Evolutionary conservation across 2,888 invertebrate genomes (phyloP).

Genomic region (Diaphora mendica): DNA sequence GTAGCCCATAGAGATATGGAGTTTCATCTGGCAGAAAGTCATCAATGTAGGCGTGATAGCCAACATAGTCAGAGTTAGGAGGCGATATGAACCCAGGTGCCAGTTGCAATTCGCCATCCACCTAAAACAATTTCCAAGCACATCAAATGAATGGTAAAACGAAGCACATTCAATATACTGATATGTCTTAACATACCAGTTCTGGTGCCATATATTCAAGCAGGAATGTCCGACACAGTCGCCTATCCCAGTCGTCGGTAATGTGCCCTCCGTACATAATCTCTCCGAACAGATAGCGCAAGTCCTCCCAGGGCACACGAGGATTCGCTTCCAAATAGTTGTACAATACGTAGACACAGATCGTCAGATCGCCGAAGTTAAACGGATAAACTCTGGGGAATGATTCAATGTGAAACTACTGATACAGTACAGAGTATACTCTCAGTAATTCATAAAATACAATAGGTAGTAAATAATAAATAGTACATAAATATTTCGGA

Average conservation of each 20-base stretch:
- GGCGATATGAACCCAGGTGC: conserved; percentile 95
- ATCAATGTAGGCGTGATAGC: conserved; percentile 96
- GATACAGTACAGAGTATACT: neutral
- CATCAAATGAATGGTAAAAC: neutral
- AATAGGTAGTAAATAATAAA: no score
- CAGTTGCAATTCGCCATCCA: conserved; percentile 93
- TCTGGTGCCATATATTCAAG: conserved; percentile 95
- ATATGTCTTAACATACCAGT: no score
- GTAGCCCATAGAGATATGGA: conserved; percentile 95
- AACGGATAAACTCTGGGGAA: conserved; percentile 89
- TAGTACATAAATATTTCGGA: no score
- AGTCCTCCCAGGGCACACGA: conserved; percentile 97
- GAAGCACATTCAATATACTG: neutral
- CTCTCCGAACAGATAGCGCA: conserved; percentile 97
- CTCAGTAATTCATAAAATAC: no score
- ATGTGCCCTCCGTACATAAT: conserved; percentile 99
- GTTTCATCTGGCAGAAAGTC: conserved; percentile 95
- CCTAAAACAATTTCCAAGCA: conserved; percentile 64
- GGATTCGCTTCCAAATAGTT: conserved; percentile 96
- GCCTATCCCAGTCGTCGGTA: conserved; percentile 97
- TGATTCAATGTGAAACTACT: neutral
- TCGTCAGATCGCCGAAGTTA: conserved; percentile 95
- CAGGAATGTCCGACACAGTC: conserved; percentile 94
- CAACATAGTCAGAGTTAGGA: conserved; percentile 94
- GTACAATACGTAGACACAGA: conserved; percentile 95